A percentile compares a stretch with the other conserved stretches of the same genome.
Evolutionary conservation across 2,797 vertebrate species (phyloP).

Genomic region (Anabas testudineus): DNA sequence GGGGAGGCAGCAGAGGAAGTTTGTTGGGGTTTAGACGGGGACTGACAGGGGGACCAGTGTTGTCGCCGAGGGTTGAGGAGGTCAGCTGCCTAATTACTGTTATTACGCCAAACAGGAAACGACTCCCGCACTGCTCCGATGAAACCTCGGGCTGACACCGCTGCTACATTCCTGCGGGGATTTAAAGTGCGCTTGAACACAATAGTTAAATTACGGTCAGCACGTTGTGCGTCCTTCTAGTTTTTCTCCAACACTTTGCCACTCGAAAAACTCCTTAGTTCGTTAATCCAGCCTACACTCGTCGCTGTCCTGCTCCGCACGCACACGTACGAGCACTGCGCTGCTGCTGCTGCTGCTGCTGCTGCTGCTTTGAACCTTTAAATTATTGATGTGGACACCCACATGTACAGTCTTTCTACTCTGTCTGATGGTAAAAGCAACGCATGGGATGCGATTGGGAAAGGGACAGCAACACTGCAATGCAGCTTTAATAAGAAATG

Average conservation of each 20-base stretch:
- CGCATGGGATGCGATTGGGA: constrained; percentile 36
- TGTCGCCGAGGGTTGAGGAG: constrained; percentile 68
- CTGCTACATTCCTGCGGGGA: constrained; percentile 48
- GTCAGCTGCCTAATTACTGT: constrained; percentile 72
- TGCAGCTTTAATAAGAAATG: constrained; percentile 27
- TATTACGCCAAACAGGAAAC: constrained; percentile 69
- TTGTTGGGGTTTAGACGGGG: constrained; percentile 28
- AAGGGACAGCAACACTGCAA: background rate
- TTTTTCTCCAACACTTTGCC: background rate
- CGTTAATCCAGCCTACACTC: constrained; percentile 9
- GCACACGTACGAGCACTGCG: constrained; percentile 29
- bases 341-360: constrained; percentile 82
- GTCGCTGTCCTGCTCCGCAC: background rate
- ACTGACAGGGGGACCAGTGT: no score
- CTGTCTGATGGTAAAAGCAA: constrained; percentile 40
- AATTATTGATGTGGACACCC: constrained; percentile 85
- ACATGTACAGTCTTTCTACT: constrained; percentile 43
- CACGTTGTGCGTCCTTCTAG: background rate
- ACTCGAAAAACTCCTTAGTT: background rate
- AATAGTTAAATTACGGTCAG: background rate
- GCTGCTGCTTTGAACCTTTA: constrained; percentile 86
- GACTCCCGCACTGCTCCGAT: constrained; percentile 34
- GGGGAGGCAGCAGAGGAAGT: constrained; percentile 25
- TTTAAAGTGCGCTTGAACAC: constrained; percentile 19
- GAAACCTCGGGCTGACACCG: constrained; percentile 34